Evolutionary conservation across 2,888 invertebrate species (phyloP).

Genomic region (Leistus spinibarbis): DNA sequence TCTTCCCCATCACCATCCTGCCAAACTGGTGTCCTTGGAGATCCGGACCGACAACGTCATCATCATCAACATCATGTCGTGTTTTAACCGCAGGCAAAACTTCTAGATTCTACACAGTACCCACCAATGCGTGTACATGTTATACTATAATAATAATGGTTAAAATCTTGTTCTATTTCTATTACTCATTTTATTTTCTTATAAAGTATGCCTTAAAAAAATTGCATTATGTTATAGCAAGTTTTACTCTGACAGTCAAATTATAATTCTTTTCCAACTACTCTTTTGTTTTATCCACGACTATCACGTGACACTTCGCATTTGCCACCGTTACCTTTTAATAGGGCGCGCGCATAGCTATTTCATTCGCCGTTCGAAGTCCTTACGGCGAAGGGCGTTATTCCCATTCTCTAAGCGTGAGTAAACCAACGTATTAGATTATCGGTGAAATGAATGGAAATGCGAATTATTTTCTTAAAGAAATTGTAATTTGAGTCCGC

Average conservation of each 20-base stretch:
- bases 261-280: neutral
- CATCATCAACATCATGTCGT: neutral
- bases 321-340: neutral
- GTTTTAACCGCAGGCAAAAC: neutral
- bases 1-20: no score
- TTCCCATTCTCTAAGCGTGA: neutral
- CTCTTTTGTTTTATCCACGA: neutral
- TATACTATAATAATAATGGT: neutral
- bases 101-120: neutral
- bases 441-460: constrained; percentile 34
- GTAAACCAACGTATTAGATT: constrained; percentile 21
- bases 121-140: neutral
- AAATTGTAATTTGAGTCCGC: constrained; percentile 36
- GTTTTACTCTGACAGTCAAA: no score
- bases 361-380: neutral
- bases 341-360: neutral
- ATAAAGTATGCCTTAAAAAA: no score
- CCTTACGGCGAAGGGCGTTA: neutral
- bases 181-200: no score
- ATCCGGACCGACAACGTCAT: neutral
- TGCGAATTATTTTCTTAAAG: constrained; percentile 36
- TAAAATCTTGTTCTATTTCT: neutral
- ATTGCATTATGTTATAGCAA: no score
- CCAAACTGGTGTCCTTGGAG: neutral
- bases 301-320: neutral